These are phyloP conservation scores for Caenorhabditis briggsae DNA, from an alignment of 1,140 invertebrate genomes.

Conservation along the genomic window DNA sequence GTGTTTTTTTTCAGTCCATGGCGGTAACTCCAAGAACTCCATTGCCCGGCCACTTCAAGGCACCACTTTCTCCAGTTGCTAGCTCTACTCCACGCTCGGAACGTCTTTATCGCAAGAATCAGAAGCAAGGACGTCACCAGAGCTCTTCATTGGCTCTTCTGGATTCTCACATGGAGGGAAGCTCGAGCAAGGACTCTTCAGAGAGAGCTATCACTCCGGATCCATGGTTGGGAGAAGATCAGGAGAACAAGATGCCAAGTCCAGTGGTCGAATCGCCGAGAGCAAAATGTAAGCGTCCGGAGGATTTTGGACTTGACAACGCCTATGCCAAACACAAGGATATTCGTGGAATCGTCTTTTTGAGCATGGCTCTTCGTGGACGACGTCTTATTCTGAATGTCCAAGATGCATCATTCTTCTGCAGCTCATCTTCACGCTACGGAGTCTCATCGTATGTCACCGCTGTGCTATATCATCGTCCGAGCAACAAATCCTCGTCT, in stretches of 20 bases:
- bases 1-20: background rate
- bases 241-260: background rate
- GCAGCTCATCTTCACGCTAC: background rate
- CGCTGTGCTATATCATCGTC: conserved; percentile 15
- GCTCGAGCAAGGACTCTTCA: background rate
- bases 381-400: conserved; percentile 21
- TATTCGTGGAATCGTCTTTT: conserved; percentile 36
- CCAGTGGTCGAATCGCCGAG: background rate
- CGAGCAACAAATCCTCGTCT: background rate
- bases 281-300: background rate
- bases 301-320: conserved; percentile 18
- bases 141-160: background rate
- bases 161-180: background rate
- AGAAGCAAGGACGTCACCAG: background rate
- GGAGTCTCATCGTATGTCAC: conserved; percentile 1
- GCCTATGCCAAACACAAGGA: conserved; percentile 39
- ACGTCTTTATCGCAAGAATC: background rate
- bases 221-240: background rate
- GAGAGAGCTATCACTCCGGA: conserved; percentile 16
- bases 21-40: background rate
- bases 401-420: conserved; percentile 20
- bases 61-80: background rate
- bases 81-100: conserved; percentile 8
- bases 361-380: conserved; percentile 13
- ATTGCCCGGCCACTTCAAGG: background rate